Evolutionary conservation across 2,113 vertebrate genomes (phyloP), one percentile per base, ranked within the genome.

Genomic region (Xiphias gladius): DNA sequence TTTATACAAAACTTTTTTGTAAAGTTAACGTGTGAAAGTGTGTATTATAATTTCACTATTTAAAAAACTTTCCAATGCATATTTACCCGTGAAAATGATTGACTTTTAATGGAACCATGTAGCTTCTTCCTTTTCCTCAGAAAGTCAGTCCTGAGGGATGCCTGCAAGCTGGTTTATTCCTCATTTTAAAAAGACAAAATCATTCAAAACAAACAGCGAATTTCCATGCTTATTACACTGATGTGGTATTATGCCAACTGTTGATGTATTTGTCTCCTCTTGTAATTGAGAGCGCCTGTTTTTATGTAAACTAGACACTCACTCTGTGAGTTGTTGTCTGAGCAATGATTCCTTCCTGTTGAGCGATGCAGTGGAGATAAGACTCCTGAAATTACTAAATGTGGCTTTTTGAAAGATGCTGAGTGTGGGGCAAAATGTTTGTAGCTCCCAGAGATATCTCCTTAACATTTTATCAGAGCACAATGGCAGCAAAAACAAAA

Each of bases 281-380:
- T 54, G 70, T 67, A 71, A 82, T 70, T 75, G 57, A 69, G 54
- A 87, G 17, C 0, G 17, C 28, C 43, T 80, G 80, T 76, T 87
- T 79, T 83, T 75, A 65, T 20, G 54, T 87, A 86, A 94, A 92
- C 80, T 32, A 74, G 78, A 80, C 41, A 54, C 54, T 79, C 66
- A 8, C 39, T 83, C 71, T 80, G 73, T 87, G 57, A 75, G 83
- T 86, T 77, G 77, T 54, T 88, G 91, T 88, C 83, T 82, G 65
- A 80, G 41, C 92, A 93, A 94, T 84, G 85, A 82, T 78, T 76
- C 19, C 70, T 94, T 95, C 94, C 94, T 94, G 95, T 95, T 96
- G 94, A 87, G 67, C 93, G 85, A 93, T 92, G 77, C 22, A 30
- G 61, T 13, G 26, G 19, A 82, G 92, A 90, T 91, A 86, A n/a